phyloP scores from a whole-genome alignment of 2,888 invertebrate genomes.

The Frankliniella fusca region DNA sequence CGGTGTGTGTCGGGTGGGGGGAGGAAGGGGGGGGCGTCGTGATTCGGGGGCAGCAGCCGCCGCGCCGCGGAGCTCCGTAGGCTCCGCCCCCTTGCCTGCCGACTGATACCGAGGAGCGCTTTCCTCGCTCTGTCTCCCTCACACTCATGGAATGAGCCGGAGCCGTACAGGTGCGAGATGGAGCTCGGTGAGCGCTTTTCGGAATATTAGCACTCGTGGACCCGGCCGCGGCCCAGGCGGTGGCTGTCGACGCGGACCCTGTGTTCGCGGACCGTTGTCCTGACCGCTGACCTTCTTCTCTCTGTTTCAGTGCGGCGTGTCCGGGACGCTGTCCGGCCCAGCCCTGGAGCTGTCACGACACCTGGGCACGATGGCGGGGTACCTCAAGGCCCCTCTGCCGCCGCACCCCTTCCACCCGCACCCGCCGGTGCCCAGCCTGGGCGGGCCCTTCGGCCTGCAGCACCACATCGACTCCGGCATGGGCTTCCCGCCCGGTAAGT shows the following conservation, averaged over 20 bases:
- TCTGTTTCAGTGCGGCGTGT: slow-evolving; percentile 16
- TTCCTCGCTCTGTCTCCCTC: too few species aligned
- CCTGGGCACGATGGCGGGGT: slow-evolving; percentile 21
- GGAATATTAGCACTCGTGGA: too few species aligned
- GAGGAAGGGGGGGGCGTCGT: slow-evolving; percentile 1
- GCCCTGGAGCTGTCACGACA: slow-evolving; percentile 18
- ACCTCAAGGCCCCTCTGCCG: slow-evolving; percentile 33
- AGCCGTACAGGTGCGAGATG: background rate
- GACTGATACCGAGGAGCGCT: too few species aligned
- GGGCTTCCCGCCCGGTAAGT: slow-evolving; percentile 39
- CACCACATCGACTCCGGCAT: slow-evolving; percentile 40
- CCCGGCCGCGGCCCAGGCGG: too few species aligned
- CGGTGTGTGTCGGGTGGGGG: background rate
- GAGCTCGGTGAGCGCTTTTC: background rate
- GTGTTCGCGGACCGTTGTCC: background rate
- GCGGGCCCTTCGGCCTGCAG: slow-evolving; percentile 42
- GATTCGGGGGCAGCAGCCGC: background rate
- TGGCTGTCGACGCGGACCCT: too few species aligned
- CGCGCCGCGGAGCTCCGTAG: background rate
- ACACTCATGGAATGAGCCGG: too few species aligned
- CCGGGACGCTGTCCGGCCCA: slow-evolving; percentile 7
- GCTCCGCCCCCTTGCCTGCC: background rate
- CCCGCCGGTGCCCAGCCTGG: slow-evolving; percentile 38
- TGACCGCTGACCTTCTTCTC: background rate
- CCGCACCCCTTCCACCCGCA: slow-evolving; percentile 38